Base-by-base conservation (phyloP, 2,888 invertebrate genomes). In the Zeuzera pyrina region DNA sequence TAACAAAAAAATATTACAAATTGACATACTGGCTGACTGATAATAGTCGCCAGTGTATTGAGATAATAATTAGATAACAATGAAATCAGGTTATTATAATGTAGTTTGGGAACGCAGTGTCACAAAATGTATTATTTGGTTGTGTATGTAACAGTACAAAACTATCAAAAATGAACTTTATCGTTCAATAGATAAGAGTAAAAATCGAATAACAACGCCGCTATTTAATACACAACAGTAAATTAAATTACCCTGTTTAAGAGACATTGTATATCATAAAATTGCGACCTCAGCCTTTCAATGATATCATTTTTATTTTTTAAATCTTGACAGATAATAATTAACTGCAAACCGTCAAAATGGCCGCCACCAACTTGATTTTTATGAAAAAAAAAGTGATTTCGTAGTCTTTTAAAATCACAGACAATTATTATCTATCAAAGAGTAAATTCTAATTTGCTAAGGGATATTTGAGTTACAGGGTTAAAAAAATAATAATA, bases 181-280 rank as follows among this genome's bases (percentile, higher is more conserved):
- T n/a, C n/a, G n/a, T n/a, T n/a, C n/a, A 48, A 50, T 56, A 57
- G 61, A 53, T 45, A 55, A 66, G 64, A 65, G 68, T 67, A 65
- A 66, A 73, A 69, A 72, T 73, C 54, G 65, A 67, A 56, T 59
- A 74, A 72, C 72, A 73, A 70, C 64, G 44, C 58, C 53, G 44
- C 57, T 67, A 58, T 57, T 65, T 61, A 64, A 58, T 68, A 73
- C 69, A 55, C 73, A 81, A 79, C 76, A 74, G 66, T 76, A 77
- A 79, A 81, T 51, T 42, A 81, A 76, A 70, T 69, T 79, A 81
- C 81, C 81, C 81, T 81, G 81, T 81, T 77, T 52, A n/a, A 70
- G 70, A 77, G 78, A 81, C 81, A 78, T 81, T 83, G 81, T 83
- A 81, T 79, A 77, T 76, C 63, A 66, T 74, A 69, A 78, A 78